Base-by-base conservation (phyloP, 2,888 invertebrate genomes). In the Parnassius mnemosyne region DNA sequence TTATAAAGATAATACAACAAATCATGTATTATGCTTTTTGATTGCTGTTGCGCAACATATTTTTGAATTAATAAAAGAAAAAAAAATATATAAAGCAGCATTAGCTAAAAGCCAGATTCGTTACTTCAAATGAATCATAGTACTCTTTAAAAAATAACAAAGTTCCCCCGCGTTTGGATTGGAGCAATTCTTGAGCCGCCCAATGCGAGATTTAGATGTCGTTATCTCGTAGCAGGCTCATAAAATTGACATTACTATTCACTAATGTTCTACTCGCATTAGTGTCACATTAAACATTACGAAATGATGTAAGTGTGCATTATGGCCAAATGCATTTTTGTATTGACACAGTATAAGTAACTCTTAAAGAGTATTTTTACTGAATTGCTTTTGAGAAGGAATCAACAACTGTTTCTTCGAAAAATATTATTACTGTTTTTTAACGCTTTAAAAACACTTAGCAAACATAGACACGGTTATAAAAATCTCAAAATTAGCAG, bases 231-330 rank as follows among this genome's bases (percentile, higher is more conserved):
- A 76, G 77, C 75, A 72, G 74, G 74, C 75, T 81, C 83, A 78
- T 88, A 86, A 88, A 88, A 89, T 78, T 77, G 77, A 79, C 82
- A 84, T 89, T 84, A 87, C 79, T 77, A 78, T 72, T 77, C 73
- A 74, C 82, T 89, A 89, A 90, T 89, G 88, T 79, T 71, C 73
- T 69, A 73, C 75, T 73, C 80, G 83, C 88, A 89, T 89, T 89
- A 89, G 83, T 78, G 83, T 78, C 84, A 79, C 85, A 85, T 86
- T 85, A 80, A 76, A 77, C 77, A 74, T 89, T 89, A 82, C 84
- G 83, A 82, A 87, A 89, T 75, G 75, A 74, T 69, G 73, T 74
- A 73, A 69, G 66, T 66, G 61, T 66, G 69, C 62, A 58, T 62
- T 62, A 62, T 66, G 69, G 71, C 69, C 71, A 70, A 73, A 70